phyloP scores from a whole-genome alignment of 2,113 vertebrate genomes.

The Reinhardtius hippoglossoides region DNA sequence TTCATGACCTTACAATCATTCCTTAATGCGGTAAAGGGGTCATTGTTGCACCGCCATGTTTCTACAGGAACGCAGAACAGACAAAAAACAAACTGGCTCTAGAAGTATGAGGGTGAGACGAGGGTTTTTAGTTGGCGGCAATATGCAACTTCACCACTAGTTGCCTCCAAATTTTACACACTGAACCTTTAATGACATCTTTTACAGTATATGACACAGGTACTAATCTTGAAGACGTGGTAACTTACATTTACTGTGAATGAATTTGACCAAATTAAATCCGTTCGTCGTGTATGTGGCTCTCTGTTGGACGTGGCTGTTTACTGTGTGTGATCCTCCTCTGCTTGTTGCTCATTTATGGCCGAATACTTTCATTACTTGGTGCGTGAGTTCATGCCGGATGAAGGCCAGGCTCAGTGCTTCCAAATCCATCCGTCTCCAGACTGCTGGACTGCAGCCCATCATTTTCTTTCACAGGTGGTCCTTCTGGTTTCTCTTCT shows the following conservation, averaged over 20 bases:
- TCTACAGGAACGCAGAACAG: too few relatives aligned
- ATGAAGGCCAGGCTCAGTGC: background rate
- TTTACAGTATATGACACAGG: background rate
- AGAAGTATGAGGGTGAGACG: too few relatives aligned
- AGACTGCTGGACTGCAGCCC: slow-evolving; percentile 1
- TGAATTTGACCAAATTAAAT: background rate
- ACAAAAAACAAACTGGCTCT: too few relatives aligned
- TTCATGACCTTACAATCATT: too few relatives aligned
- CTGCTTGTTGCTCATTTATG: background rate
- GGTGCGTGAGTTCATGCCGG: slow-evolving; percentile 13
- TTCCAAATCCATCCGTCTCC: slow-evolving; percentile 27
- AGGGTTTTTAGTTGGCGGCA: background rate
- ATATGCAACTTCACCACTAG: background rate
- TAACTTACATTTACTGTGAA: background rate
- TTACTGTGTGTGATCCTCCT: background rate
- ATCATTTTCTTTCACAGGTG: slow-evolving; percentile 18
- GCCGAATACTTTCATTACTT: background rate
- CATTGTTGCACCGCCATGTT: too few relatives aligned
- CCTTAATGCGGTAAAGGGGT: too few relatives aligned
- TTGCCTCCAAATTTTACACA: background rate
- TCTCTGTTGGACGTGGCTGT: slow-evolving; percentile 5
- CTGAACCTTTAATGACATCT: background rate
- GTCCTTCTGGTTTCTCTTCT: slow-evolving; percentile 11
- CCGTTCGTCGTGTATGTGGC: background rate
- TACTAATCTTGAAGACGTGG: background rate